Percentiles rank a stretch among this genome's conserved stretches.
phyloP scores from a whole-genome alignment of 1,140 invertebrate species.

The Sesamia nonagrioides region DNA sequence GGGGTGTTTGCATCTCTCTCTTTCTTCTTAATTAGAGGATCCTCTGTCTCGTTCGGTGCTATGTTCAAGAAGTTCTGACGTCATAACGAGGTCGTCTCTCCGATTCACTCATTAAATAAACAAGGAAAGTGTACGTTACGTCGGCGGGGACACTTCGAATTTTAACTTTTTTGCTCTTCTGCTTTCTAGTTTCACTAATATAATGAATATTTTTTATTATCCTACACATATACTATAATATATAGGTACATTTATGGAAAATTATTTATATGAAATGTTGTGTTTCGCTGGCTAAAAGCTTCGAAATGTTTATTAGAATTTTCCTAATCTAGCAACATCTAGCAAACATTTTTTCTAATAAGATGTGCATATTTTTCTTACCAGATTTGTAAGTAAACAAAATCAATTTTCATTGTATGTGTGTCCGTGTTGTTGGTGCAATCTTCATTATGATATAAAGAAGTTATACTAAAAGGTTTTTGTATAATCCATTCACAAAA shows the following conservation, averaged over 20 bases:
- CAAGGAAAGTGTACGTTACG: slow-evolving; percentile 71
- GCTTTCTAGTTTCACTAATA: neutral
- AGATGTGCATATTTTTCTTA: neutral
- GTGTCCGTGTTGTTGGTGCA: no score
- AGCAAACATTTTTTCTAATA: neutral
- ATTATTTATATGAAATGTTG: no score
- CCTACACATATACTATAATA: no score
- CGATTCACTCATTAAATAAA: slow-evolving; percentile 87
- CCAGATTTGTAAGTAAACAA: no score
- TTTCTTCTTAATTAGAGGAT: slow-evolving; percentile 53
- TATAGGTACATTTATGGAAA: no score
- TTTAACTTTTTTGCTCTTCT: neutral
- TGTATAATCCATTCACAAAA: no score
- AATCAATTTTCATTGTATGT: no score
- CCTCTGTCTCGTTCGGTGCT: slow-evolving; percentile 65
- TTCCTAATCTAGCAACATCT: neutral
- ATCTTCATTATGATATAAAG: no score
- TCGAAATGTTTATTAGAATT: neutral
- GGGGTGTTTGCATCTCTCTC: slow-evolving; percentile 63
- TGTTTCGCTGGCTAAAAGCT: no score
- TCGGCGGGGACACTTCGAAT: slow-evolving; percentile 48
- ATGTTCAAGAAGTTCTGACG: slow-evolving; percentile 79
- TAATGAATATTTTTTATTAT: neutral
- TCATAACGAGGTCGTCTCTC: slow-evolving; percentile 85
- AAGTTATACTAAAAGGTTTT: no score